A percentile compares a stretch with the other conserved stretches of the same genome.
phyloP scores from a whole-genome alignment of 2,113 vertebrate genomes.

The Urocynchramus pylzowi region DNA sequence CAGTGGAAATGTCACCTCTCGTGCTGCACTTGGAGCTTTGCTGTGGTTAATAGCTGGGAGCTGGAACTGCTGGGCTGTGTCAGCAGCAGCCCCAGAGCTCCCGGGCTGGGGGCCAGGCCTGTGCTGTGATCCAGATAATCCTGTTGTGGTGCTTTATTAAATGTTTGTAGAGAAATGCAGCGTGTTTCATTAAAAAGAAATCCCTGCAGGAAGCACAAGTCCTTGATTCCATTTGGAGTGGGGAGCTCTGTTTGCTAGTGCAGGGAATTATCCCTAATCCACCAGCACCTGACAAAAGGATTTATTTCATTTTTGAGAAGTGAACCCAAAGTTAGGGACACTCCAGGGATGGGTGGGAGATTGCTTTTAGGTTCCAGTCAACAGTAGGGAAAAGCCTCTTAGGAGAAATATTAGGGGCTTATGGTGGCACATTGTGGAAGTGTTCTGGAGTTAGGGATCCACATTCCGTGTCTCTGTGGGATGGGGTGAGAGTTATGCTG shows the following conservation, averaged over 20 bases:
- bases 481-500: not conserved
- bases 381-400: not conserved
- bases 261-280: not conserved
- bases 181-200: not conserved
- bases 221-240: not conserved
- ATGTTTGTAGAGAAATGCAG: not conserved
- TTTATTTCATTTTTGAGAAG: not conserved
- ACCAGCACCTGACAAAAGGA: not conserved
- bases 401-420: not conserved
- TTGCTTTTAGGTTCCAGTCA: not conserved
- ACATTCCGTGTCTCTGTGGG: rapidly evolving
- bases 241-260: not conserved
- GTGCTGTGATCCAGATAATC: not conserved
- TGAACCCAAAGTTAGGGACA: not conserved
- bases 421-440: not conserved
- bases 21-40: not conserved
- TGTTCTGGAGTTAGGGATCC: not conserved
- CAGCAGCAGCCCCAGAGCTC: not conserved
- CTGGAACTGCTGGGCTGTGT: not conserved
- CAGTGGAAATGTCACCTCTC: not conserved
- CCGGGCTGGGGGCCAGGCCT: not conserved
- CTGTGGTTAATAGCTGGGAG: not conserved
- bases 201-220: conserved; percentile 20
- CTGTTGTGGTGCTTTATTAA: conserved; percentile 20
- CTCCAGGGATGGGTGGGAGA: not conserved